A percentile compares a stretch with the other conserved stretches of the same genome.
Conservation (phyloP, 2,888 invertebrate species). For the Ferdinandea cuprea region DNA sequence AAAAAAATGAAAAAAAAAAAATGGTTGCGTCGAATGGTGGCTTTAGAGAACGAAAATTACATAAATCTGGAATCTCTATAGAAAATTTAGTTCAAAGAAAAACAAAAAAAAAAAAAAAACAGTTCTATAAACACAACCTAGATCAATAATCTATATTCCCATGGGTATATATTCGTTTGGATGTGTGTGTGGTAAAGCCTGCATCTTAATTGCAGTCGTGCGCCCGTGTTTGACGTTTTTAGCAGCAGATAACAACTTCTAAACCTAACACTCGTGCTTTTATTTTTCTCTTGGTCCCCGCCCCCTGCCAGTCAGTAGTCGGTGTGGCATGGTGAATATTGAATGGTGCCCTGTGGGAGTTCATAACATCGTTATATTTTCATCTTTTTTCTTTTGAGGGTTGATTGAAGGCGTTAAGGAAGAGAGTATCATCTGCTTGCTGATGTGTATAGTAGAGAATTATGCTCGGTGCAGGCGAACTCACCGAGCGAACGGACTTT, state of each 20-base stretch:
- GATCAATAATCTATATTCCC: constrained; percentile 76
- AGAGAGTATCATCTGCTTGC: constrained; percentile 19
- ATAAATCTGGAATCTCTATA: constrained; percentile 45
- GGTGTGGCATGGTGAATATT: constrained; percentile 1
- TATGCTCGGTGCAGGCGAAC: constrained; percentile 28
- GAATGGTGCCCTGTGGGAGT: constrained; percentile 33
- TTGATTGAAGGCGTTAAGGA: constrained; percentile 43
- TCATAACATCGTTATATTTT: constrained; percentile 65
- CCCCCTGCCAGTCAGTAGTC: neutral
- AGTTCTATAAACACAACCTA: constrained; percentile 76
- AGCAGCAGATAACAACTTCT: constrained; percentile 62
- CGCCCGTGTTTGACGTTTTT: constrained; percentile 63
- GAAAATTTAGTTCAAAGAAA: constrained; percentile 27
- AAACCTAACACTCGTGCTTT: constrained; percentile 52
- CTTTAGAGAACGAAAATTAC: constrained; percentile 32
- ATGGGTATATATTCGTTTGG: constrained; percentile 23
- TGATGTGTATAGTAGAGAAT: constrained; percentile 8
- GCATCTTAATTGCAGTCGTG: constrained; percentile 65
- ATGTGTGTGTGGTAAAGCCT: constrained; percentile 46
- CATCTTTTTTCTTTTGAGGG: constrained; percentile 29
- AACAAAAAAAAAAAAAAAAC: constrained; percentile 7
- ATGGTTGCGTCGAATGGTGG: constrained; percentile 5
- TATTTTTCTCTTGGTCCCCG: constrained; percentile 19
- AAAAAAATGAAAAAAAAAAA: neutral
- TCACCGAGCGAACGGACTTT: constrained; percentile 3